Base-by-base conservation (phyloP, 2,888 invertebrate genomes). In the Dastarcus helophoroides region DNA sequence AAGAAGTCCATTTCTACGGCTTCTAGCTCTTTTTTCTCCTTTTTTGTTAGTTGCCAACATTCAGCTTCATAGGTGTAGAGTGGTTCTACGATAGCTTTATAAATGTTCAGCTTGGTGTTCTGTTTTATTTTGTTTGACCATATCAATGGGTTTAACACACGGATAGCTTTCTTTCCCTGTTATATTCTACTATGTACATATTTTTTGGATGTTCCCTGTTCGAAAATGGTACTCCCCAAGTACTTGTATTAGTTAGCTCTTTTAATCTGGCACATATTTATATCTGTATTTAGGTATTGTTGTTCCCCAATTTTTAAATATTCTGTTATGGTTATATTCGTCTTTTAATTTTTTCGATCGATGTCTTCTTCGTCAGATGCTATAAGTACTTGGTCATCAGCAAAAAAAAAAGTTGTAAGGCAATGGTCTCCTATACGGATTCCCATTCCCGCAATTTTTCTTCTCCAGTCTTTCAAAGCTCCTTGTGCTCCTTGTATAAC, bases 231-330 rank as follows among this genome's bases (percentile, higher is more conserved):
- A 23, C 9, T 23, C 10, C 23, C 23, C 10, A 23, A 11, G 9
- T 23, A 23, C 10, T n/a, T 23, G 9, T 9, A 23, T n/a, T 23
- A n/a, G 4, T n/a, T 23, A 23, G 9, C n/a, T 11, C 23, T 26
- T 12, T 26, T 26, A 12, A 13, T 13, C 14, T 4, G 13, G 14
- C 14, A 14, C 6, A 26, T 12, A 13, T 10, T 26, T n/a, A 26
- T 12, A 13, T 23, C 23, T 23, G 23, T n/a, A 11, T 23, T 4
- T n/a, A n/a, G n/a, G n/a, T 23, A n/a, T 23, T n/a, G 6, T 23
- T 23, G 9, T 4, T 23, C 23, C 10, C 23, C 23, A 9, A 23
- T 23, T 23, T 23, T 23, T n/a, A 23, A 11, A n/a, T 23, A 23
- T n/a, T 23, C 23, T 11, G 23, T 23, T 23, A 9, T 23, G 9